Conservation (phyloP, 37 sponge, comb jelly and placozoan species). For the Eunapius fragilis region DNA sequence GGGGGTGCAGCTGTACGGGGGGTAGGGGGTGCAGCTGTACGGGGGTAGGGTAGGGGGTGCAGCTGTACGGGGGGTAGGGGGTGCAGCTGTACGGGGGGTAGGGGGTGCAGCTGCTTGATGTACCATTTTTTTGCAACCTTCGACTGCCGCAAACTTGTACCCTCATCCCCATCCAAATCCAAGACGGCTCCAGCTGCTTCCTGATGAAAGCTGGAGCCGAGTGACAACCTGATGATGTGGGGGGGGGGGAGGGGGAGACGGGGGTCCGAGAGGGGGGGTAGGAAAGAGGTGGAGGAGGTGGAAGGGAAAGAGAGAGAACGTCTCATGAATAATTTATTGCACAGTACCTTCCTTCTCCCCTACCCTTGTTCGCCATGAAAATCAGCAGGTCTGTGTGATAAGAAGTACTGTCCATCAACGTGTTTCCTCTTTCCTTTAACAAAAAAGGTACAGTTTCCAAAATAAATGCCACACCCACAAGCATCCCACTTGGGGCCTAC, state of each 20-base stretch:
- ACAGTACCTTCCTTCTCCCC: neutral
- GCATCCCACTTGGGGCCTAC: neutral
- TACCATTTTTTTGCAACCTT: constrained; percentile 37
- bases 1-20: no score
- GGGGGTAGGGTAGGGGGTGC: no score
- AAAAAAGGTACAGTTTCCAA: no score
- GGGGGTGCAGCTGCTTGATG: neutral
- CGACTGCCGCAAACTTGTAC: constrained; percentile 6
- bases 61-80: neutral
- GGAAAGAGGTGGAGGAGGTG: neutral
- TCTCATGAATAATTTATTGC: neutral
- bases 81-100: neutral
- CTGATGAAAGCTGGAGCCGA: constrained; percentile 55
- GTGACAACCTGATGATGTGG: constrained; percentile 23
- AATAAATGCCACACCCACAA: neutral
- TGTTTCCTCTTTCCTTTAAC: neutral
- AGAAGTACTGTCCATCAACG: constrained; percentile 44
- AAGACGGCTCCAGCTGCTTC: constrained; percentile 60
- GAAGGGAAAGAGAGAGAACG: neutral
- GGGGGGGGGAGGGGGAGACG: neutral
- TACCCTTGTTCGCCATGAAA: constrained; percentile 78
- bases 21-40: no score
- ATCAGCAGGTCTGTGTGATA: constrained; percentile 58
- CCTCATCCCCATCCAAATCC: constrained; percentile 81
- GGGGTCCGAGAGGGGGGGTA: neutral